These are phyloP conservation scores for Centropyge bicolor DNA, from an alignment of 2,797 vertebrate species.

Conservation along the genomic window DNA sequence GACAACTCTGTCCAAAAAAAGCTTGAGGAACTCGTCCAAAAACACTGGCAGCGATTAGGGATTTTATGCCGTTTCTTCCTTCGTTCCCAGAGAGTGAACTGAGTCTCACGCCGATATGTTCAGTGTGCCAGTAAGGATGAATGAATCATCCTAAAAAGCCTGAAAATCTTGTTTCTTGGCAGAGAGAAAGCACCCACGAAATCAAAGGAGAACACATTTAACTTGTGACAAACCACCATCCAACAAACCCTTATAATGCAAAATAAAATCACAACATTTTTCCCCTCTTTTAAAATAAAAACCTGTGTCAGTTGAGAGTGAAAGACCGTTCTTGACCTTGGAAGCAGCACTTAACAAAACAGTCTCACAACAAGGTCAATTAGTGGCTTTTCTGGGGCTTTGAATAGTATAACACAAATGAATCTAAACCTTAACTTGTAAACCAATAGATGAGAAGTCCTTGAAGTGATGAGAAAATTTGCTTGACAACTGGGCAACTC, in stretches of 20 bases:
- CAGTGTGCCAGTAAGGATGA: slow-evolving; percentile 13
- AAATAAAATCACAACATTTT: not conserved
- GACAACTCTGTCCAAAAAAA: slow-evolving; percentile 1
- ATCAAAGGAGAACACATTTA: slow-evolving; percentile 16
- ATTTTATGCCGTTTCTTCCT: slow-evolving; percentile 14
- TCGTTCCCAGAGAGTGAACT: slow-evolving; percentile 7
- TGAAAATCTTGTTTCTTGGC: slow-evolving; percentile 42
- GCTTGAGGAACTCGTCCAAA: slow-evolving; percentile 18
- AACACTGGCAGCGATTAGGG: slow-evolving; percentile 7
- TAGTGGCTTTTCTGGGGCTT: not conserved
- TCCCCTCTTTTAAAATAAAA: not conserved
- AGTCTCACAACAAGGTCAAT: not conserved
- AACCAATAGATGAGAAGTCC: not conserved
- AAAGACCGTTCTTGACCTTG: not conserved
- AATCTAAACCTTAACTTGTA: not conserved
- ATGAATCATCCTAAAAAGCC: slow-evolving; percentile 47
- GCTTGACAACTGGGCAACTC: not conserved
- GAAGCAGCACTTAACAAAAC: not conserved
- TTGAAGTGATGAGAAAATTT: not conserved
- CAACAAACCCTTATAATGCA: slow-evolving; percentile 13
- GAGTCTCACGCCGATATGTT: slow-evolving; percentile 7
- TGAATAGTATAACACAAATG: not conserved
- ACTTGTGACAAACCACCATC: slow-evolving; percentile 16
- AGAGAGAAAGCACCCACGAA: slow-evolving; percentile 12
- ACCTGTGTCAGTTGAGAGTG: not conserved